These are phyloP conservation scores for Drosophila quadrilineata DNA, from an alignment of 1,140 invertebrate species.

Conservation along the genomic window DNA sequence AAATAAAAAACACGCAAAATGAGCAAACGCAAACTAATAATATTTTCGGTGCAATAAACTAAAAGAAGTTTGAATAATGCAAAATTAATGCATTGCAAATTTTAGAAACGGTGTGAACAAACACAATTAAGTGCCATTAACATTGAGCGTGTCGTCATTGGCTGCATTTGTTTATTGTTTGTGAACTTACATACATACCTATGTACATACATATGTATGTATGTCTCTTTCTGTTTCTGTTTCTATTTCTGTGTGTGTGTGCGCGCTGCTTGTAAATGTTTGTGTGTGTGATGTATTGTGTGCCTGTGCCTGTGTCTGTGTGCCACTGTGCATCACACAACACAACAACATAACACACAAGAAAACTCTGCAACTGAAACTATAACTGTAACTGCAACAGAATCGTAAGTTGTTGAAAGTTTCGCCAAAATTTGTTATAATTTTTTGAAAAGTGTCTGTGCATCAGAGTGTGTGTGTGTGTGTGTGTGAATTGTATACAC, in stretches of 20 bases:
- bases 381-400: slow-evolving; percentile 27
- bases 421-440: slow-evolving; percentile 7
- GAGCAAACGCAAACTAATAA: slow-evolving; percentile 42
- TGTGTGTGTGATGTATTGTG: slow-evolving; percentile 8
- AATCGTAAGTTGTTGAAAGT: slow-evolving; percentile 29
- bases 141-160: slow-evolving; percentile 12
- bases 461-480: no score
- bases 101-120: slow-evolving; percentile 25
- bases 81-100: slow-evolving; percentile 16
- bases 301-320: slow-evolving; percentile 3
- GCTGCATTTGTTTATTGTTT: no score
- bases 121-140: slow-evolving; percentile 25
- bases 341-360: slow-evolving; percentile 11
- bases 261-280: no score
- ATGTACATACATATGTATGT: no score
- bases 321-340: slow-evolving; percentile 14
- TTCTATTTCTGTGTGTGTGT: neutral
- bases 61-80: slow-evolving; percentile 22
- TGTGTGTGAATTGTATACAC: no score
- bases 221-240: no score
- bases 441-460: no score
- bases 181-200: neutral
- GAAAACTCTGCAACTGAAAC: no score
- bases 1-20: slow-evolving; percentile 39
- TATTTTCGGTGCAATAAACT: slow-evolving; percentile 28